Evolutionary conservation across 2,888 invertebrate genomes (phyloP).

Genomic region (Yponomeuta sedellus): DNA sequence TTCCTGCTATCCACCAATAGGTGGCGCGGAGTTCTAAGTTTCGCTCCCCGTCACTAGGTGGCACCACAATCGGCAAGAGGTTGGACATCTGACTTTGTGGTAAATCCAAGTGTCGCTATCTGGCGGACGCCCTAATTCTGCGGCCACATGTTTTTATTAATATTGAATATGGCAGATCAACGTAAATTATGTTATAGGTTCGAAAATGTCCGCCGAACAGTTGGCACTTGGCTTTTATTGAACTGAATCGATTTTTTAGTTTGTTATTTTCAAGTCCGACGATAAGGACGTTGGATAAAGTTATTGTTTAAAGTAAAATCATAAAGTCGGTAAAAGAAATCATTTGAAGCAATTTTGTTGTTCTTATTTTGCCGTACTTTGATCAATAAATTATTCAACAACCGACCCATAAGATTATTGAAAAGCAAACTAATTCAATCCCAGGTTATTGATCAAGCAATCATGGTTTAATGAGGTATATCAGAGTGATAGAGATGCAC

Average conservation of each 20-base stretch:
- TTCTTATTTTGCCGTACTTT: too few species aligned
- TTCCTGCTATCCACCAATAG: background rate
- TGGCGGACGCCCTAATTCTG: slow-evolving; percentile 66
- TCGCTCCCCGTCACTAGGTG: background rate
- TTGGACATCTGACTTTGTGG: background rate
- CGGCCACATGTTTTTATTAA: slow-evolving; percentile 58
- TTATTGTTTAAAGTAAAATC: too few species aligned
- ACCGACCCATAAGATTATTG: too few species aligned
- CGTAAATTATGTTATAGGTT: slow-evolving; percentile 63
- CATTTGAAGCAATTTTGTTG: too few species aligned
- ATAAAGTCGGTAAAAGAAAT: too few species aligned
- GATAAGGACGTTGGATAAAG: background rate
- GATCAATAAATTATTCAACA: too few species aligned
- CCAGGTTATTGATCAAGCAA: too few species aligned
- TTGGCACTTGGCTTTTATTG: background rate
- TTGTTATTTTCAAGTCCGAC: background rate
- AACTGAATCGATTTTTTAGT: background rate
- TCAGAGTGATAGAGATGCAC: slow-evolving; percentile 14
- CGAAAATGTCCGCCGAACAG: slow-evolving; percentile 67
- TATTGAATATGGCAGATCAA: slow-evolving; percentile 69
- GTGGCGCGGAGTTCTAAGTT: background rate
- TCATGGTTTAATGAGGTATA: background rate
- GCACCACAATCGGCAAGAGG: background rate
- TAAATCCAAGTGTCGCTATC: slow-evolving; percentile 40
- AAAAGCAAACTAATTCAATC: too few species aligned